These are phyloP conservation scores for Gymnoscopelus braueri DNA, from an alignment of 2,797 vertebrate genomes.

Conservation along the genomic window DNA sequence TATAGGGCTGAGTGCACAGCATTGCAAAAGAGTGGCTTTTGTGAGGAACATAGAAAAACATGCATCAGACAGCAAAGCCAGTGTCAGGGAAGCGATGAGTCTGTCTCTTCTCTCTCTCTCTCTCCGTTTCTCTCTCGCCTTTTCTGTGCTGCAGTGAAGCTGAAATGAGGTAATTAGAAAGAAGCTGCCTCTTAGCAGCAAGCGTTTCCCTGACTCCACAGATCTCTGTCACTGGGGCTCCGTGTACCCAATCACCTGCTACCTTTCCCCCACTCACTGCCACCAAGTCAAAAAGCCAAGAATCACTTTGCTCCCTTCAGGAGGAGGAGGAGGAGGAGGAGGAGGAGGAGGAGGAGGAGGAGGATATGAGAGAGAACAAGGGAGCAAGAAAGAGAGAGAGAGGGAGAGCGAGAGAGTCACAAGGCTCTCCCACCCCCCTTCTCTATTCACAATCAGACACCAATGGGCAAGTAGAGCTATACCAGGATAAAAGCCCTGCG, in stretches of 20 bases:
- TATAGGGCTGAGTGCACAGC: conserved; percentile 76
- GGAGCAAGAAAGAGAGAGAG: conserved; percentile 18
- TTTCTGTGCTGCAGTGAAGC: conserved; percentile 44
- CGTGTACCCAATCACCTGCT: conserved; percentile 69
- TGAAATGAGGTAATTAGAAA: conserved; percentile 73
- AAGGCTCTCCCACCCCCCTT: conserved; percentile 61
- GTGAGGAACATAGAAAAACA: conserved; percentile 66
- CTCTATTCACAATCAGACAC: conserved; percentile 66
- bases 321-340: conserved; percentile 19
- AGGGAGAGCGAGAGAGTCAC: conserved; percentile 53
- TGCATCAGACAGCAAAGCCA: conserved; percentile 50
- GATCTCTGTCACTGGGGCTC: conserved; percentile 60
- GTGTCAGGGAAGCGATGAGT: conserved; percentile 42
- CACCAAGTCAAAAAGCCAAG: conserved; percentile 38
- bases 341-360: conserved; percentile 21
- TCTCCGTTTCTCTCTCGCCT: conserved; percentile 16
- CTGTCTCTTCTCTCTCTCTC: conserved; percentile 29
- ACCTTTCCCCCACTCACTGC: conserved; percentile 41
- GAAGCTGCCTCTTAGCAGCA: conserved; percentile 61
- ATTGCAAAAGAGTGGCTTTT: conserved; percentile 67
- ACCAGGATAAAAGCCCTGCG: conserved; percentile 58
- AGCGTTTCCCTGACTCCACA: conserved; percentile 65
- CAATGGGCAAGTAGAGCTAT: conserved; percentile 48
- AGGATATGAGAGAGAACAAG: conserved; percentile 6
- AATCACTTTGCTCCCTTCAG: conserved; percentile 25